Evolutionary conservation across 2,888 invertebrate genomes (phyloP), one percentile per base, ranked within the genome.

Genomic region (Ophion obscuratus): DNA sequence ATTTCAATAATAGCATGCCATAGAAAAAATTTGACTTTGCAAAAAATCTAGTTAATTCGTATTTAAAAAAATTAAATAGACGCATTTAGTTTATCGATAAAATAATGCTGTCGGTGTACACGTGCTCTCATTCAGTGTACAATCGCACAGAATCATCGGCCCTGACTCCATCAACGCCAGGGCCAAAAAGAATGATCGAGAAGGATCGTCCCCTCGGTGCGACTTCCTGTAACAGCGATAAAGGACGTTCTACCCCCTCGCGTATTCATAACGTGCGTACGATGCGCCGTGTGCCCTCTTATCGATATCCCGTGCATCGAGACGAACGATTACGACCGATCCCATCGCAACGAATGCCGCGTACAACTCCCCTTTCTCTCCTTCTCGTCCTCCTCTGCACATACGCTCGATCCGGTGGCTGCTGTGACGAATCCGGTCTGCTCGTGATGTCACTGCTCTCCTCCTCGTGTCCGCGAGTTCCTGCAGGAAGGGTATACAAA

Each of bases 371-470:
- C 59, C 31, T 14, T n/a, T 2, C 17, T 59, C 47, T 24, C 17
- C 57, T 20, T 57, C 74, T 68, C 79, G 53, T 27, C 61, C 59
- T 76, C 27, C 14, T 53, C 27, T 17, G 27, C 17, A 40, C 70
- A 17, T 70, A 53, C 47, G 20, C 47, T 53, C 68, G 73, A 76
- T 62, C 62, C 14, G 75, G 74, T 62, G 57, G 75, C 67, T 53
- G 76, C 75, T 81, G 80, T 83, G 83, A 83, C 85, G 83, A 85
- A 85, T 80, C 73, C 83, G 47, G 76, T n/a, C 61, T 75, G 36
- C 67, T 79, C 70, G 62, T 75, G 64, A 77, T 77, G 75, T 73
- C 79, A 36, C 47, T 14, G 61, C 66, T 27, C 67, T 75, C n/a
- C 76, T 79, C 66, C 47, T 66, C 78, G 79, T 40, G 78, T 62